These are phyloP conservation scores for Oikopleura dioica DNA, from an alignment of 23 tunicate species.

Conservation along the genomic window DNA sequence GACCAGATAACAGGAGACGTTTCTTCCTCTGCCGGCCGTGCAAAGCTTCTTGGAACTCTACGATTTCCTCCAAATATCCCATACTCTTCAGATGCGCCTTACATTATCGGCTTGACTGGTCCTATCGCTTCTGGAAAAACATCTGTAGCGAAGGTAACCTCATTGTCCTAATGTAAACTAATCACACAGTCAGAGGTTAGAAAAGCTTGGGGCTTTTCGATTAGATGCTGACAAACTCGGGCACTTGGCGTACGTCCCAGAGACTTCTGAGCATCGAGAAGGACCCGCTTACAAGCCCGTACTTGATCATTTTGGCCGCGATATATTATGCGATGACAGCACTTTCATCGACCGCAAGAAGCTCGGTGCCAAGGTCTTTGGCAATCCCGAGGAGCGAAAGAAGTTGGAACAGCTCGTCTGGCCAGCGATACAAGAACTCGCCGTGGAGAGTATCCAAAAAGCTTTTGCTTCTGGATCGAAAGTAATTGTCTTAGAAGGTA, in stretches of 20 bases:
- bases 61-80: background rate
- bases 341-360: background rate
- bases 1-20: background rate
- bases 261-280: background rate
- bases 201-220: background rate
- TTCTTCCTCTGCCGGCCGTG: background rate
- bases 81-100: background rate
- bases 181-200: background rate
- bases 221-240: background rate
- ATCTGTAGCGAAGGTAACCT: no score
- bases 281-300: background rate
- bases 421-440: background rate
- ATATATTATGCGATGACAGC: background rate
- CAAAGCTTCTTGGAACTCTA: background rate
- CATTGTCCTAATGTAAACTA: no score
- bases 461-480: background rate
- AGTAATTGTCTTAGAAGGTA: background rate
- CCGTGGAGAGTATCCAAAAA: background rate
- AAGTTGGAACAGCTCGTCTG: background rate
- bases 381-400: background rate
- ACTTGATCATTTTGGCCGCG: background rate
- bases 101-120: background rate
- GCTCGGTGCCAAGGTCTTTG: background rate
- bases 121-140: background rate
- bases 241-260: background rate